A percentile compares a stretch with the other conserved stretches of the same genome.
Evolutionary conservation across 1,140 invertebrate species (phyloP).

Genomic region (Lysiphlebus fabarum): DNA sequence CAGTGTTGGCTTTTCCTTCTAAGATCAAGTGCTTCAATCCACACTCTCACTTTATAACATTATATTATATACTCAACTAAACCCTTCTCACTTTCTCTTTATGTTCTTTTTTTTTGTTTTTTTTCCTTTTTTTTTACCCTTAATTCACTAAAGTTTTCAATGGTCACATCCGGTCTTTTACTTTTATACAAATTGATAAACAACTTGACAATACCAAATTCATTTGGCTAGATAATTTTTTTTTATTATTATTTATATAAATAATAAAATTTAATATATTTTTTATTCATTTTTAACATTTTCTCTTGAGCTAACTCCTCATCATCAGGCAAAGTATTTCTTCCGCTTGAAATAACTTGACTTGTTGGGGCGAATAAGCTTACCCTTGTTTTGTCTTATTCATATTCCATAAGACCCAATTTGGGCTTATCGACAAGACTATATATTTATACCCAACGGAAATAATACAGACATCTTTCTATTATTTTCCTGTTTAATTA

Average conservation of each 20-base stretch:
- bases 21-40: constrained; percentile 43
- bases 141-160: constrained; percentile 8
- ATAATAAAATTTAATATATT: too few species aligned
- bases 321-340: constrained; percentile 56
- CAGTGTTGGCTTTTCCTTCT: constrained; percentile 29
- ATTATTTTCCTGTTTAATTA: too few species aligned
- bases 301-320: not conserved
- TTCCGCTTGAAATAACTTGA: constrained; percentile 43
- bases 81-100: constrained; percentile 10
- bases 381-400: not conserved
- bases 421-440: not conserved
- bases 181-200: constrained; percentile 39
- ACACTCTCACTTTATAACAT: constrained; percentile 17
- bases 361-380: not conserved
- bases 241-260: too few species aligned
- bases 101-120: constrained; percentile 13
- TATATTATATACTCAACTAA: constrained; percentile 25
- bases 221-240: constrained; percentile 33
- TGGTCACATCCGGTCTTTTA: constrained; percentile 29
- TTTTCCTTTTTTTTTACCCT: constrained; percentile 6
- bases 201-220: constrained; percentile 34
- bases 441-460: too few species aligned
- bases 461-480: too few species aligned
- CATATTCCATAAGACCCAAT: constrained; percentile 9
- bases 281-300: too few species aligned